Percentiles rank a stretch among this genome's conserved stretches.
Conservation (phyloP, 2,797 vertebrate species). For the Margarornis squamiger region DNA sequence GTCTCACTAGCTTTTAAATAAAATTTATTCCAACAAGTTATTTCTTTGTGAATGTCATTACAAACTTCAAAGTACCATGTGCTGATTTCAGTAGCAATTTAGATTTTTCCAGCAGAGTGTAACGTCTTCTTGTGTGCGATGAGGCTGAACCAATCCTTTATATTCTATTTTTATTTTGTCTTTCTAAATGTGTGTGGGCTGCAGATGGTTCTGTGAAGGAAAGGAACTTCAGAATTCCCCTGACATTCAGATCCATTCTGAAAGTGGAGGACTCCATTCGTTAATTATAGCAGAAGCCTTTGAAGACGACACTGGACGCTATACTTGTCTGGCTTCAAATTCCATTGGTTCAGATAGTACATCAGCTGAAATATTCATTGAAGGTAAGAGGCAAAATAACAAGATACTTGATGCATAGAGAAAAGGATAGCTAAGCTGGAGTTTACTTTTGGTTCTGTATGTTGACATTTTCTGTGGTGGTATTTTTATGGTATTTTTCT, state of each 20-base stretch:
- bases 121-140: not conserved
- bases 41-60: not conserved
- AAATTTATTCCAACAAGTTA: not conserved
- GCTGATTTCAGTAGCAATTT: conserved; percentile 26
- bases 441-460: not conserved
- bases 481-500: not conserved
- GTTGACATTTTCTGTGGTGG: not conserved
- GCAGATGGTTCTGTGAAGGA: conserved; percentile 98
- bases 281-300: conserved; percentile 94
- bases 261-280: conserved; percentile 86
- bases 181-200: conserved; percentile 50
- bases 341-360: conserved; percentile 90
- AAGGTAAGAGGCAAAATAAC: conserved; percentile 81
- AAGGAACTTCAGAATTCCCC: conserved; percentile 90
- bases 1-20: not conserved
- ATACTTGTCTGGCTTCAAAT: conserved; percentile 95
- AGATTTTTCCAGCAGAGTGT: conserved; percentile 20
- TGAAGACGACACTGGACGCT: conserved; percentile 97
- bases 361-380: conserved; percentile 96
- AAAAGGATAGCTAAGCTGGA: not conserved
- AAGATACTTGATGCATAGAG: not conserved
- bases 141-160: not conserved
- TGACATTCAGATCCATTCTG: conserved; percentile 89
- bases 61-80: not conserved
- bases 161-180: not conserved